Conservation (phyloP, 2,113 vertebrate species). For the Otis tarda region DNA sequence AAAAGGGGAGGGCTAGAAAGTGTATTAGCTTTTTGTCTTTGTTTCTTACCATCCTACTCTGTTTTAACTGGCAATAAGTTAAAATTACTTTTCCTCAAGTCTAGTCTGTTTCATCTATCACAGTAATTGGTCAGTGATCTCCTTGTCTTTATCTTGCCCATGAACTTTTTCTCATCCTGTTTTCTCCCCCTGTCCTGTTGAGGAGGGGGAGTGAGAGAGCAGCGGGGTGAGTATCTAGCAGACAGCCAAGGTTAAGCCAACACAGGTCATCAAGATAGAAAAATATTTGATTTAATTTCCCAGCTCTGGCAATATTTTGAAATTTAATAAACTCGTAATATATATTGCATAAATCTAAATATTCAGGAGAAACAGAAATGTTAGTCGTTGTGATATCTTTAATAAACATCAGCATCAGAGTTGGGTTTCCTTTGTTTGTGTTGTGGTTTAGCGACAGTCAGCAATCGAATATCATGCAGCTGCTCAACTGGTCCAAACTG, state of each 20-base stretch:
- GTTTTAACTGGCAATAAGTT: background rate
- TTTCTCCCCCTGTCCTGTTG: background rate
- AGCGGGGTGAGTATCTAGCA: background rate
- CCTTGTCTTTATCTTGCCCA: background rate
- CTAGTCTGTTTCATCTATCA: rapidly evolving
- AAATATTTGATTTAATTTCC: background rate
- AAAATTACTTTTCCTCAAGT: background rate
- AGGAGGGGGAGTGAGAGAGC: background rate
- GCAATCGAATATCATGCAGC: no score
- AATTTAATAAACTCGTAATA: background rate
- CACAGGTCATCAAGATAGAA: background rate
- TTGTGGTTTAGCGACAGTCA: background rate
- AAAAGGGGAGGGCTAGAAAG: rapidly evolving
- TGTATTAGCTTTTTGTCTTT: background rate
- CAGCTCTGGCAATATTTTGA: background rate
- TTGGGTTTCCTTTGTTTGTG: background rate
- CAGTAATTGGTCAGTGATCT: background rate
- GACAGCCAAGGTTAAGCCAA: background rate
- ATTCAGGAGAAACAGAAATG: background rate
- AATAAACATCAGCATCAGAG: background rate
- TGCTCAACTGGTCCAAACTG: no score
- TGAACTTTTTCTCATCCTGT: background rate
- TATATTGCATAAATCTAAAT: background rate
- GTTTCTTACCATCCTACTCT: background rate
- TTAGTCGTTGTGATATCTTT: background rate